Percentiles rank a stretch among this genome's conserved stretches.
Evolutionary conservation across 2,888 invertebrate species (phyloP).

Genomic region (Zhengitettix transpicula): DNA sequence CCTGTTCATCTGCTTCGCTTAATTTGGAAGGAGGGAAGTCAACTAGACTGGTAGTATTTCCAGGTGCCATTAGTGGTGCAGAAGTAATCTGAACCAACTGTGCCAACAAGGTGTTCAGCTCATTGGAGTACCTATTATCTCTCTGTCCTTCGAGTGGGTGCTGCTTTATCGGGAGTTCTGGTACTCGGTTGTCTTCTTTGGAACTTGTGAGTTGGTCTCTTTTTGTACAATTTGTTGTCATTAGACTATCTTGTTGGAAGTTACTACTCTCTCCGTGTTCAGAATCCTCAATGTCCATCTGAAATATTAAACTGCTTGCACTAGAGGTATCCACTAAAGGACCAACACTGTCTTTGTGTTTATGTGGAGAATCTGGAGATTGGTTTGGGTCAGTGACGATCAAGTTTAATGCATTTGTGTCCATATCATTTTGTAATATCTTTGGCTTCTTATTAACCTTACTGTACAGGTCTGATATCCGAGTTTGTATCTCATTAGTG

Average conservation of each 20-base stretch:
- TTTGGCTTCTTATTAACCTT: neutral
- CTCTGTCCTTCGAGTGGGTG: neutral
- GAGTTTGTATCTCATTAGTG: conserved; percentile 4
- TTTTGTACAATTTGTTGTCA: neutral
- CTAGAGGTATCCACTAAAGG: too few relatives aligned
- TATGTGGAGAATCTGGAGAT: too few relatives aligned
- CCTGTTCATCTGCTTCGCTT: too few relatives aligned
- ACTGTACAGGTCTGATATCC: conserved; percentile 10
- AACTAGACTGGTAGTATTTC: conserved; percentile 23
- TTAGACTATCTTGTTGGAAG: neutral
- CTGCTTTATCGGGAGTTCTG: too few relatives aligned
- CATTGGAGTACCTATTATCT: conserved; percentile 18
- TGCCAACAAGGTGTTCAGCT: conserved; percentile 22
- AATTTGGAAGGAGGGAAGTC: conserved; percentile 3
- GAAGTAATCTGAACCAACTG: conserved; percentile 26
- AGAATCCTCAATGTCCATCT: conserved; percentile 6
- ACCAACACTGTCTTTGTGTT: too few relatives aligned
- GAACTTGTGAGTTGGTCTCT: too few relatives aligned
- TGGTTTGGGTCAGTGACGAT: too few relatives aligned
- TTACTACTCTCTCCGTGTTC: conserved; percentile 15
- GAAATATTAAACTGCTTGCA: too few relatives aligned
- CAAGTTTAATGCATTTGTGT: too few relatives aligned
- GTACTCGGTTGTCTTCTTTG: too few relatives aligned
- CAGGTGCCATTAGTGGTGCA: conserved; percentile 24
- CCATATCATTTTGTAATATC: too few relatives aligned